Conservation (phyloP, 2,888 invertebrate genomes). For the Acleris sparsana region DNA sequence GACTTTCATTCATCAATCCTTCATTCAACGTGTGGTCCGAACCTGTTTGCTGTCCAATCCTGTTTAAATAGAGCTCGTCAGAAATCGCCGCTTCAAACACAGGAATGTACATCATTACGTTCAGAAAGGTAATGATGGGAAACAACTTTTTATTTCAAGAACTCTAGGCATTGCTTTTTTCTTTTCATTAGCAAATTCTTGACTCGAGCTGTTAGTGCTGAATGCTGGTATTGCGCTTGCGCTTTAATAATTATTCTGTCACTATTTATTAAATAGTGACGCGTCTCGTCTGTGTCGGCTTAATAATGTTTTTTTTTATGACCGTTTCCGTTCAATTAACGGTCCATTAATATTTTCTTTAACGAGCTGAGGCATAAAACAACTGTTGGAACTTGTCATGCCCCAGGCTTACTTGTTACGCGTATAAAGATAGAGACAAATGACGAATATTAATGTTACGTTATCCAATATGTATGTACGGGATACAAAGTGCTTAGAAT, state of each 20-base stretch:
- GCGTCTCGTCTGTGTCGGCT: conserved; percentile 9
- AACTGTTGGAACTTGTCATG: neutral
- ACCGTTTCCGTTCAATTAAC: conserved; percentile 25
- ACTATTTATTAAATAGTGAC: conserved; percentile 25
- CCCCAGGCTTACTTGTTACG: too few relatives aligned
- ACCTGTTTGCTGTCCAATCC: conserved; percentile 4
- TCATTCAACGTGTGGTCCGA: conserved; percentile 13
- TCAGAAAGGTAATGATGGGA: conserved; percentile 19
- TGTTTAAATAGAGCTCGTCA: conserved; percentile 3
- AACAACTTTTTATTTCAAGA: conserved; percentile 20
- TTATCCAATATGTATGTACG: too few relatives aligned
- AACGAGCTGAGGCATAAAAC: conserved; percentile 1
- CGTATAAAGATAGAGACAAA: too few relatives aligned
- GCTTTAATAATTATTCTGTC: conserved; percentile 10
- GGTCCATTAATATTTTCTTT: conserved; percentile 5
- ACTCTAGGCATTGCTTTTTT: conserved; percentile 9
- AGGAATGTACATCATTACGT: conserved; percentile 29
- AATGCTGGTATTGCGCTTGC: conserved; percentile 13
- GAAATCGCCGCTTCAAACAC: conserved; percentile 13
- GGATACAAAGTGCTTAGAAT: too few relatives aligned
- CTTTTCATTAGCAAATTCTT: conserved; percentile 24
- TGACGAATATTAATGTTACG: too few relatives aligned
- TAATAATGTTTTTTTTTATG: conserved; percentile 10
- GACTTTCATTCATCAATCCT: conserved; percentile 16
- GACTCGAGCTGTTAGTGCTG: neutral